Evolutionary conservation across 1,140 invertebrate species (phyloP).

Genomic region (Drosophila athabasca): DNA sequence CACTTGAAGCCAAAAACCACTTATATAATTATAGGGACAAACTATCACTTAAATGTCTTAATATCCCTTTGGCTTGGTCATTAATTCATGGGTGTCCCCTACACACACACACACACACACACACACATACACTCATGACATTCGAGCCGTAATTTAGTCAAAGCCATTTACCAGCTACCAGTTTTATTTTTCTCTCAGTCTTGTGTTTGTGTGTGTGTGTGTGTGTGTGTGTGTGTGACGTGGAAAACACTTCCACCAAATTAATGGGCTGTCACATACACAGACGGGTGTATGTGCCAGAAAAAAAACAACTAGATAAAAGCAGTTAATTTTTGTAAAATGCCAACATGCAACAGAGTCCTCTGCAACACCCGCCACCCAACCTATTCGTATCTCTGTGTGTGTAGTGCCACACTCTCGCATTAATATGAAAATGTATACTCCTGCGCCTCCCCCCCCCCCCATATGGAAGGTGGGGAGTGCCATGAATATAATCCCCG

Average conservation of each 20-base stretch:
- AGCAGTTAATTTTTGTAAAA: slow-evolving; percentile 65
- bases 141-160: slow-evolving; percentile 24
- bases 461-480: slow-evolving; percentile 12
- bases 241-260: slow-evolving; percentile 55
- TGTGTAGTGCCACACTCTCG: not conserved
- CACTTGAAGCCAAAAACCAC: slow-evolving; percentile 18
- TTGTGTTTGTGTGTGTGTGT: slow-evolving; percentile 17
- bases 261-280: slow-evolving; percentile 49
- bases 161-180: slow-evolving; percentile 25
- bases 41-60: slow-evolving; percentile 33
- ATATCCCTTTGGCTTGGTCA: slow-evolving; percentile 15
- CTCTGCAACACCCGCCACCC: not conserved
- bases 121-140: slow-evolving; percentile 10
- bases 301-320: slow-evolving; percentile 56
- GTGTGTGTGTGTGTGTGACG: slow-evolving; percentile 24
- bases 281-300: slow-evolving; percentile 16
- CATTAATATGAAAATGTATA: slow-evolving; percentile 41
- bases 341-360: slow-evolving; percentile 20
- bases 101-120: slow-evolving; percentile 14
- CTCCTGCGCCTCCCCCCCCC: not conserved
- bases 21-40: slow-evolving; percentile 39
- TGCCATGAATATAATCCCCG: slow-evolving; percentile 13
- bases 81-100: slow-evolving; percentile 28
- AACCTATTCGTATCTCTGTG: not conserved
- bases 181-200: slow-evolving; percentile 13